Conservation (phyloP, 2,113 vertebrate genomes). For the Pterocles gutturalis region DNA sequence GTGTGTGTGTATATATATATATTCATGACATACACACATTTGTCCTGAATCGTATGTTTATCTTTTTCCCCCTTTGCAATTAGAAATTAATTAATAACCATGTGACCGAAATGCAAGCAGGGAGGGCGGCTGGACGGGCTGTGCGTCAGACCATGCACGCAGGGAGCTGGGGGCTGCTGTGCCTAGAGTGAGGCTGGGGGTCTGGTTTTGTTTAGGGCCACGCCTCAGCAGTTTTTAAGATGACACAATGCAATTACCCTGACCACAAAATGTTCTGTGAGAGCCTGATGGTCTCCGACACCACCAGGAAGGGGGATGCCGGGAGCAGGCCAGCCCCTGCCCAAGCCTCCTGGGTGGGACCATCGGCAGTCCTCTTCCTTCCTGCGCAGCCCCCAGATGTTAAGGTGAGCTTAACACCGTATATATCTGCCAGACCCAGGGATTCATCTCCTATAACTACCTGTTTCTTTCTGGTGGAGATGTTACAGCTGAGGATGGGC, state of each 20-base stretch:
- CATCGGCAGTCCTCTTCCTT: neutral
- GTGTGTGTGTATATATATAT: neutral
- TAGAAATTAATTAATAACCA: conserved; percentile 34
- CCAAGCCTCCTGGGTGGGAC: accelerated
- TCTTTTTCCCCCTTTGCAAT: neutral
- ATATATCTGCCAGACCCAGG: neutral
- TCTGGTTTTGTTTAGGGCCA: conserved; percentile 29
- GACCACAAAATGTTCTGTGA: neutral
- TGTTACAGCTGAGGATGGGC: neutral
- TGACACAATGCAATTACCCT: neutral
- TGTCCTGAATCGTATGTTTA: neutral
- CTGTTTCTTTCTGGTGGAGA: neutral
- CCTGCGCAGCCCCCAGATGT: neutral
- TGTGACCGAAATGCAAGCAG: neutral
- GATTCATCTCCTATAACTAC: neutral
- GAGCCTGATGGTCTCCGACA: neutral
- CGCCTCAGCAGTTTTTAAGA: neutral
- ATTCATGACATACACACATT: neutral
- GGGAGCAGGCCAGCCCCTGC: neutral
- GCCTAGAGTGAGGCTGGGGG: neutral
- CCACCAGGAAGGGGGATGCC: neutral
- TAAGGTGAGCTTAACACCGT: neutral
- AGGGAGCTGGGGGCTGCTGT: neutral
- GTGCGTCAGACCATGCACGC: accelerated
- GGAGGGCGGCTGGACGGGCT: neutral